A percentile compares a stretch with the other conserved stretches of the same genome.
Conservation (phyloP, 1,140 invertebrate species). For the Streblospio benedicti region DNA sequence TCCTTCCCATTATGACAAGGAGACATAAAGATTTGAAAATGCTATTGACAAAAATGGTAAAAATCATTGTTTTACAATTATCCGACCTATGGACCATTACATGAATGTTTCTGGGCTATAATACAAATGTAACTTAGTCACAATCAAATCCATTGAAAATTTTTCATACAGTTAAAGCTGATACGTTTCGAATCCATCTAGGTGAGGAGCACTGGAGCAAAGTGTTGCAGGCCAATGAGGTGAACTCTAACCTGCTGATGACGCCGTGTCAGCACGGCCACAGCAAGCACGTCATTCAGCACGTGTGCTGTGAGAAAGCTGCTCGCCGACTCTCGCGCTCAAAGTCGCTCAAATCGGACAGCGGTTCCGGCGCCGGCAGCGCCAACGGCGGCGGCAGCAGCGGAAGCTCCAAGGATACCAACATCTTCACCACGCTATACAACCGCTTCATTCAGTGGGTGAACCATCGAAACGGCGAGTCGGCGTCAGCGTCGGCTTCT, state of each 20-base stretch:
- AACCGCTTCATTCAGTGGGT: conserved; percentile 11
- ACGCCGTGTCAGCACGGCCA: background rate
- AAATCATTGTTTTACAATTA: too few relatives aligned
- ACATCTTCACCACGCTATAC: conserved; percentile 9
- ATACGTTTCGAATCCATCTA: too few relatives aligned
- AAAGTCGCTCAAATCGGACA: background rate
- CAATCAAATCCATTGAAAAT: too few relatives aligned
- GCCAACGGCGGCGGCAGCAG: too few relatives aligned
- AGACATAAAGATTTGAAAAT: too few relatives aligned
- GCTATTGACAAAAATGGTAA: conserved; percentile 2
- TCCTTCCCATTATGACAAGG: too few relatives aligned
- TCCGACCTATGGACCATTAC: too few relatives aligned
- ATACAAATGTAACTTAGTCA: too few relatives aligned
- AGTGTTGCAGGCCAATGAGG: conserved; percentile 24
- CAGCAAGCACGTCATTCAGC: background rate
- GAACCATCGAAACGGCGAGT: background rate
- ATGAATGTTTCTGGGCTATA: too few relatives aligned
- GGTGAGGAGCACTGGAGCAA: conserved; percentile 30
- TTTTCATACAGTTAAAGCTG: too few relatives aligned
- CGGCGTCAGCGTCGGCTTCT: conserved; percentile 5
- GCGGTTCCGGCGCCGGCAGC: too few relatives aligned
- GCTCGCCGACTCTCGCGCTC: background rate
- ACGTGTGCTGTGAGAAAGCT: background rate
- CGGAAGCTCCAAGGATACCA: conserved; percentile 10
- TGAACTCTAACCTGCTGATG: conserved; percentile 12